These are phyloP conservation scores for Mechanitis messenoides DNA, from an alignment of 2,888 invertebrate species.

Conservation along the genomic window DNA sequence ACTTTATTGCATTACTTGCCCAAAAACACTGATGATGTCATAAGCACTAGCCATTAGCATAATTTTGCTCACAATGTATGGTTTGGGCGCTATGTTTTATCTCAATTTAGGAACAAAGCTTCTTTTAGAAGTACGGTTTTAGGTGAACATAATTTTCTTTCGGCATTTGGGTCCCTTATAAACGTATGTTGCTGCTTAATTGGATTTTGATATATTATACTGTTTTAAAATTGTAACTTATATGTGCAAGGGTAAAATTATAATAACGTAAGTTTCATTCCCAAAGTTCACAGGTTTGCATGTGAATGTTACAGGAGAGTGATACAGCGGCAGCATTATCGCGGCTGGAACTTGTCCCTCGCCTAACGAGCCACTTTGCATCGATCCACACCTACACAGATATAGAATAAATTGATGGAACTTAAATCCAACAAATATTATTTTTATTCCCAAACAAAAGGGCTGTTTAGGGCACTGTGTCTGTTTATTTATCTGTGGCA, in stretches of 20 bases:
- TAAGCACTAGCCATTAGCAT: conserved; percentile 29
- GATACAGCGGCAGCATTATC: conserved; percentile 26
- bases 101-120: conserved; percentile 3
- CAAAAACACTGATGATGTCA: conserved; percentile 26
- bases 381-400: conserved; percentile 26
- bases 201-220: neutral
- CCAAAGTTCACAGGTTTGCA: conserved; percentile 2
- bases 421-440: neutral
- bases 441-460: too few relatives aligned
- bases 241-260: neutral
- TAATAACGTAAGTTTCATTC: neutral
- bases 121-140: neutral
- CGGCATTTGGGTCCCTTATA: neutral
- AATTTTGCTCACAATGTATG: conserved; percentile 9
- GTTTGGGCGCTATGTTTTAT: conserved; percentile 1
- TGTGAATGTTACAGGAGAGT: conserved; percentile 16
- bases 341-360: conserved; percentile 31
- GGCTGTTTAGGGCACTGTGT: too few relatives aligned
- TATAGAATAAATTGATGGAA: conserved; percentile 14
- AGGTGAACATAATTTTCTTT: neutral
- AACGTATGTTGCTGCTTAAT: too few relatives aligned
- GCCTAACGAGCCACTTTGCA: conserved; percentile 33
- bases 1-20: conserved; percentile 7
- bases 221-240: neutral
- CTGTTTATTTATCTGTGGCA: too few relatives aligned